These are phyloP conservation scores for Fregata magnificens DNA, from an alignment of 2,113 vertebrate genomes.

Conservation along the genomic window DNA sequence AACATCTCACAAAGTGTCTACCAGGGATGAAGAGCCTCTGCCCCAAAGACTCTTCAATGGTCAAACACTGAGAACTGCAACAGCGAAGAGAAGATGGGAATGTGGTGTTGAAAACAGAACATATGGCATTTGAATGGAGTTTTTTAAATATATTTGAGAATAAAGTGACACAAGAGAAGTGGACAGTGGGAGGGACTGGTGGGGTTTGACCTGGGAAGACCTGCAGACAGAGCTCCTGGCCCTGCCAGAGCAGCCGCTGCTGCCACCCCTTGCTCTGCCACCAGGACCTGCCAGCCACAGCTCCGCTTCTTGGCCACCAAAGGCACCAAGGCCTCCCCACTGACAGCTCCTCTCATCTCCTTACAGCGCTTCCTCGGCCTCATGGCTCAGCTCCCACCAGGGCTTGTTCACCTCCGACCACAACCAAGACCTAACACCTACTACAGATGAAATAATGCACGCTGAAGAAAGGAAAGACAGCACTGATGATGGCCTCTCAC, in stretches of 20 bases:
- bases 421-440: neutral
- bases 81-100: rapidly evolving
- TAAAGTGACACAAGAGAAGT: neutral
- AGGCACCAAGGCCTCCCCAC: neutral
- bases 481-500: neutral
- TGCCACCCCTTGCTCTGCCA: neutral
- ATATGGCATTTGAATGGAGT: rapidly evolving
- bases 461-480: neutral
- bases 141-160: neutral
- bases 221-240: neutral
- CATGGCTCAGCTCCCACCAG: neutral
- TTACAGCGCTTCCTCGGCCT: neutral
- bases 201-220: neutral
- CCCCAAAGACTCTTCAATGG: neutral
- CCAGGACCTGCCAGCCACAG: neutral
- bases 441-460: rapidly evolving
- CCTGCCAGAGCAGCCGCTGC: neutral
- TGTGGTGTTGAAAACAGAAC: neutral
- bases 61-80: rapidly evolving
- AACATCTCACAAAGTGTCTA: neutral
- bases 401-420: neutral
- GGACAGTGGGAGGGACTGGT: neutral
- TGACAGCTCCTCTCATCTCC: neutral
- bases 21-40: neutral
- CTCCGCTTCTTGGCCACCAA: rapidly evolving